Evolutionary conservation across 2,797 vertebrate genomes (phyloP).

Genomic region (Chrosomus eos): DNA sequence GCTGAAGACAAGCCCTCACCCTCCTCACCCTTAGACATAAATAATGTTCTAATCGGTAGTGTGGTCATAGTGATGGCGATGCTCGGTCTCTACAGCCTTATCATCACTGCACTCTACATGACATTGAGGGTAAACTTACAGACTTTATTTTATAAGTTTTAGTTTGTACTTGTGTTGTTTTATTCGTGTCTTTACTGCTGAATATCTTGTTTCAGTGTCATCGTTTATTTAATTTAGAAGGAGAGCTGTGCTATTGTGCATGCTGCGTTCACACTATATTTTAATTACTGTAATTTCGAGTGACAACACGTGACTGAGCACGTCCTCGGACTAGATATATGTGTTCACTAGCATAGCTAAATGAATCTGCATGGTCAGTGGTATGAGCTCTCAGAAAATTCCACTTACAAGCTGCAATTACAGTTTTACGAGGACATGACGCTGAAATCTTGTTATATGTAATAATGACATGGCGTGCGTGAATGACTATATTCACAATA

Average conservation of each 20-base stretch:
- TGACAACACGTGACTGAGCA: background rate
- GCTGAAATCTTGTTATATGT: no score
- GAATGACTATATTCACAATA: background rate
- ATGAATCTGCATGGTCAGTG: no score
- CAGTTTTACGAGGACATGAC: no score
- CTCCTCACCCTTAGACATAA: background rate
- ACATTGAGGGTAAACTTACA: constrained; percentile 48
- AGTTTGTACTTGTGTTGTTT: background rate
- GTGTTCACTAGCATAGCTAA: no score
- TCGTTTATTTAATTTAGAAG: background rate
- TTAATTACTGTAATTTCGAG: background rate
- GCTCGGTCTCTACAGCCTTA: constrained; percentile 49
- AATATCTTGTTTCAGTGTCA: background rate
- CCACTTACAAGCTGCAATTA: no score
- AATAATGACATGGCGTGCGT: background rate
- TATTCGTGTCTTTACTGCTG: background rate
- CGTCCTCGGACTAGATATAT: no score
- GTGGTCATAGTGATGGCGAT: constrained; percentile 1
- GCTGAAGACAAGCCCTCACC: no score
- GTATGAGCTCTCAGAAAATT: background rate
- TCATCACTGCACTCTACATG: constrained; percentile 44
- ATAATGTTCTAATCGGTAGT: background rate
- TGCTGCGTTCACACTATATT: background rate
- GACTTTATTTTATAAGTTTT: constrained; percentile 1
- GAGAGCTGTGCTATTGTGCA: background rate